Evolutionary conservation across 1,140 invertebrate genomes (phyloP).

Genomic region (Neodiprion fabricii): DNA sequence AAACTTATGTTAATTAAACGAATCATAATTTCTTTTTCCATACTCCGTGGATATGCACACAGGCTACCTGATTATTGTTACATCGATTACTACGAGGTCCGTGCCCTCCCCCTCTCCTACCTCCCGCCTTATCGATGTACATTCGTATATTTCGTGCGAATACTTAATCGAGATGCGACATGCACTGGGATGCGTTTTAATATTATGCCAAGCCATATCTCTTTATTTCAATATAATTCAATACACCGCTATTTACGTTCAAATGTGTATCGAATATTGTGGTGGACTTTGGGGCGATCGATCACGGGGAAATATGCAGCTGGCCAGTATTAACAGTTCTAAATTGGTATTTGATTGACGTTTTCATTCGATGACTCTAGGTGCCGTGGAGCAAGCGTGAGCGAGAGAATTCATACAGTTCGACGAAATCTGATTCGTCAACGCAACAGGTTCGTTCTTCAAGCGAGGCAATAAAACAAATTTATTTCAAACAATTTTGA

Average conservation of each 20-base stretch:
- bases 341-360: background rate
- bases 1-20: constrained; percentile 56
- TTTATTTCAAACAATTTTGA: background rate
- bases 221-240: no score
- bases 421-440: constrained; percentile 11
- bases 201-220: background rate
- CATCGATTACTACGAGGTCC: no score
- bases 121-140: background rate
- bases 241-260: no score
- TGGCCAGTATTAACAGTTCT: no score
- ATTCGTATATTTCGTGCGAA: background rate
- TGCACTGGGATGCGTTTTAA: background rate
- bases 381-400: constrained; percentile 12
- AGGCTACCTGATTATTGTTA: background rate
- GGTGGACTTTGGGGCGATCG: no score
- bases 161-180: background rate
- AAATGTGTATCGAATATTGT: no score
- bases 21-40: constrained; percentile 45
- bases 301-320: no score
- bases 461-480: background rate
- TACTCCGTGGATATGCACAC: background rate
- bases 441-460: background rate
- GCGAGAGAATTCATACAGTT: constrained; percentile 12
- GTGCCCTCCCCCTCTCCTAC: background rate
- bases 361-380: background rate